Evolutionary conservation across 2,113 vertebrate genomes (phyloP).

Genomic region (Spermophilus dauricus): DNA sequence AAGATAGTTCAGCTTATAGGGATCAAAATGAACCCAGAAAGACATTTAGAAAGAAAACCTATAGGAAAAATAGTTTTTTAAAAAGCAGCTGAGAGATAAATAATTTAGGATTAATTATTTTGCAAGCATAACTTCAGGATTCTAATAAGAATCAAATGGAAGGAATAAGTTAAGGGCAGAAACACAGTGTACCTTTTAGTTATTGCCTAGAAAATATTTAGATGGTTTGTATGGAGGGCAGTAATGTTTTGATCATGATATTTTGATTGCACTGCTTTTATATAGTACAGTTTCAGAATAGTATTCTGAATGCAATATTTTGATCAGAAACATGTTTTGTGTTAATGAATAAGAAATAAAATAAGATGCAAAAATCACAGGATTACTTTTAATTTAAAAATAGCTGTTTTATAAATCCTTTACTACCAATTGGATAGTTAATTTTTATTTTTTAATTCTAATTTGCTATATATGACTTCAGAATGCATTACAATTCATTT

Average conservation of each 20-base stretch:
- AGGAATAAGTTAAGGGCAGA: not conserved
- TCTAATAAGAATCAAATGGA: not conserved
- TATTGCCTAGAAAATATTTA: not conserved
- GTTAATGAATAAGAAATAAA: not conserved
- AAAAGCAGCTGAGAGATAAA: not conserved
- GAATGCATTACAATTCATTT: no score
- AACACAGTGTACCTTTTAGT: not conserved
- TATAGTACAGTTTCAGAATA: not conserved
- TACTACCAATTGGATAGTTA: not conserved
- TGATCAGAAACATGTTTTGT: not conserved
- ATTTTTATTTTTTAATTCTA: no score
- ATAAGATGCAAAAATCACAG: not conserved
- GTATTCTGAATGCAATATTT: not conserved
- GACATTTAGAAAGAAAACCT: not conserved
- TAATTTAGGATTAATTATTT: not conserved
- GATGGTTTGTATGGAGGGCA: not conserved
- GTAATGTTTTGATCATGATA: not conserved
- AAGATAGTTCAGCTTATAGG: not conserved
- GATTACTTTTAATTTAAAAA: not conserved
- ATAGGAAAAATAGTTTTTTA: not conserved
- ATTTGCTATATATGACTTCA: no score
- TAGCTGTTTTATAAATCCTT: not conserved
- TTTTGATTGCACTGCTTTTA: not conserved
- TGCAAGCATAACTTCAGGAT: not conserved
- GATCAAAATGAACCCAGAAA: not conserved